Evolutionary conservation across 2,888 invertebrate genomes (phyloP).

Genomic region (Tetropium fuscum): DNA sequence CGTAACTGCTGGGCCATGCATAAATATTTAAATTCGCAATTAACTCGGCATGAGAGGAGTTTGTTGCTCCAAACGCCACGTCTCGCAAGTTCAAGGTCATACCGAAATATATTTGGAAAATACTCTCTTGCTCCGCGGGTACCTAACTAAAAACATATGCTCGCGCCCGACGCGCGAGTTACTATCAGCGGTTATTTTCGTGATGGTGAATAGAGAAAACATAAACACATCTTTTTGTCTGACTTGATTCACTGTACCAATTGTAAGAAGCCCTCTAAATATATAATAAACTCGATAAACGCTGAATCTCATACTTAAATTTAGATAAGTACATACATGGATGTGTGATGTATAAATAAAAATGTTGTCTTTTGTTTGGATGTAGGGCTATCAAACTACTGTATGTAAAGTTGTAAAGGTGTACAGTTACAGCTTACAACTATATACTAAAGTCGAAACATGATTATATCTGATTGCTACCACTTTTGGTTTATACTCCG

Average conservation of each 20-base stretch:
- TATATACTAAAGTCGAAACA: no score
- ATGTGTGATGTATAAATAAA: no score
- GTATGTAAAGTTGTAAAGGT: no score
- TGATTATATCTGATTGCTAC: no score
- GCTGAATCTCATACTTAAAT: no score
- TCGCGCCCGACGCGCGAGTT: conserved; percentile 12
- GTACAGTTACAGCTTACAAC: no score
- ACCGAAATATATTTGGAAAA: conserved; percentile 43
- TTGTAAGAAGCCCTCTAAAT: no score
- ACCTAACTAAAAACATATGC: conserved; percentile 29
- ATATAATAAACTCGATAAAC: background rate
- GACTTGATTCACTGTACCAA: background rate
- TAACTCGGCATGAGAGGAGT: conserved; percentile 31
- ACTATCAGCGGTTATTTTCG: conserved; percentile 24
- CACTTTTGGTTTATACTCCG: no score
- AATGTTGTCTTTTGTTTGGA: no score
- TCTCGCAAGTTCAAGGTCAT: conserved; percentile 46
- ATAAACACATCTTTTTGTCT: conserved; percentile 5
- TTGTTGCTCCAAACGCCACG: conserved; percentile 41
- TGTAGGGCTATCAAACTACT: no score
- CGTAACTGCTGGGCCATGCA: conserved; percentile 10
- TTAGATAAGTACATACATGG: no score
- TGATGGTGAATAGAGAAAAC: conserved; percentile 4
- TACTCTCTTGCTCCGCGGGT: conserved; percentile 5
- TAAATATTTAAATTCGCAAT: conserved; percentile 33